Base-by-base conservation (phyloP, 2,888 invertebrate species). In the Microctonus aethiopoides region DNA sequence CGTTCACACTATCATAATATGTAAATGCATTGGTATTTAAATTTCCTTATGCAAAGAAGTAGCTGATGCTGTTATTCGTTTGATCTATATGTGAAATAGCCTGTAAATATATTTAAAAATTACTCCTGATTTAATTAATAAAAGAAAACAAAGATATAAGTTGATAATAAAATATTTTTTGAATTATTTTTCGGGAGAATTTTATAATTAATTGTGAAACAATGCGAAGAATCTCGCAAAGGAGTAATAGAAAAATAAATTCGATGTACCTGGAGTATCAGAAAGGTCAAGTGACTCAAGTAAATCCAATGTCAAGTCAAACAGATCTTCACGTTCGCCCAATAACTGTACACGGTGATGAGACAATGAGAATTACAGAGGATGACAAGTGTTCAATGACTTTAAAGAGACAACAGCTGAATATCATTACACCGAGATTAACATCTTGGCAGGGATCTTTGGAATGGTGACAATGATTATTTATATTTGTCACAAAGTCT, bases 371-470 rank as follows among this genome's bases (percentile, higher is more conserved):
- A 41, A 59, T n/a, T 34, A 41, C 11, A n/a, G 29, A 64, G 20
- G 39, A 32, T 56, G 39, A 39, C 54, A 39, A 61, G 10, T 26
- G 36, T 34, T 26, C 10, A 26, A 39, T 65, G 22, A 34, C 39
- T 51, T 24, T 24, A 20, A 57, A 32, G 54, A 64, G 41, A 39
- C 64, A 39, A 60, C 54, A 63, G 34, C n/a, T n/a, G n/a, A 60
- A 59, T 57, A 57, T 63, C 63, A 63, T 76, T 72, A 71, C 52
- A n/a, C 70, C 36, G 54, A 69, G 72, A 68, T 74, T 61, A 68
- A 72, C 71, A 56, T 73, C 68, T 26, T 73, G 72, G 71, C 73
- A 73, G 54, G 74, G 74, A 34, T 72, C 70, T 70, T 76, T 75
- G 74, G 72, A 75, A 64, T 71, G 80, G 77, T 80, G 78, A 51